phyloP scores from a whole-genome alignment of 2,113 vertebrate genomes.

The Dendropsophus ebraccatus region DNA sequence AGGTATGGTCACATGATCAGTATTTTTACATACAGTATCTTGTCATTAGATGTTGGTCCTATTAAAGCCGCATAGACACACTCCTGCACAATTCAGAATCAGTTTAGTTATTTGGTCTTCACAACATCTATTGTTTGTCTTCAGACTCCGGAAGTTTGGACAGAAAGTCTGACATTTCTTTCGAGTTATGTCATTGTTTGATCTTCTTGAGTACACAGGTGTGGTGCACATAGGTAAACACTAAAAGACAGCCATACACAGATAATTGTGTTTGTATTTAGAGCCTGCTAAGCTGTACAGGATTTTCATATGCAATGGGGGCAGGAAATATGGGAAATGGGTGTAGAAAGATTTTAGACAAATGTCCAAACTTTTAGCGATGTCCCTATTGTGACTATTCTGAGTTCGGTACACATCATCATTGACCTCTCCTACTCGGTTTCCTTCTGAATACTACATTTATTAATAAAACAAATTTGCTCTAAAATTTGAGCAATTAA shows the following conservation, averaged over 20 bases:
- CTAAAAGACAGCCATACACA: not conserved
- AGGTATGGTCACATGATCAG: not conserved
- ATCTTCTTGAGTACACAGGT: conserved; percentile 44
- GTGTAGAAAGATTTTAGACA: not conserved
- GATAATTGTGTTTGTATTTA: conserved; percentile 27
- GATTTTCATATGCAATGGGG: not conserved
- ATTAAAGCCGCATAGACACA: not conserved
- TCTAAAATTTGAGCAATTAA: too few species aligned
- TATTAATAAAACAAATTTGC: too few species aligned
- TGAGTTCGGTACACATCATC: not conserved
- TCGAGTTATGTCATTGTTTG: conserved; percentile 25
- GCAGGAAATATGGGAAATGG: not conserved
- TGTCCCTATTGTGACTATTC: not conserved
- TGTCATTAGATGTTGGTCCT: not conserved
- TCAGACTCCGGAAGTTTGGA: conserved; percentile 13
- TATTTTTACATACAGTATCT: not conserved
- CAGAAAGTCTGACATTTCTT: conserved; percentile 27
- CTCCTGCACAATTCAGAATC: not conserved
- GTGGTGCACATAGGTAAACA: conserved; percentile 36
- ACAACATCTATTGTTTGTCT: conserved; percentile 19
- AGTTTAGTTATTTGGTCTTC: not conserved
- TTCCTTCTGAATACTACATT: not conserved
- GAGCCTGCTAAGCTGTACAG: not conserved
- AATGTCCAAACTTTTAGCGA: not conserved
- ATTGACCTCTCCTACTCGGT: not conserved